Conservation (phyloP, 2,113 vertebrate genomes). For the Zootoca vivipara region DNA sequence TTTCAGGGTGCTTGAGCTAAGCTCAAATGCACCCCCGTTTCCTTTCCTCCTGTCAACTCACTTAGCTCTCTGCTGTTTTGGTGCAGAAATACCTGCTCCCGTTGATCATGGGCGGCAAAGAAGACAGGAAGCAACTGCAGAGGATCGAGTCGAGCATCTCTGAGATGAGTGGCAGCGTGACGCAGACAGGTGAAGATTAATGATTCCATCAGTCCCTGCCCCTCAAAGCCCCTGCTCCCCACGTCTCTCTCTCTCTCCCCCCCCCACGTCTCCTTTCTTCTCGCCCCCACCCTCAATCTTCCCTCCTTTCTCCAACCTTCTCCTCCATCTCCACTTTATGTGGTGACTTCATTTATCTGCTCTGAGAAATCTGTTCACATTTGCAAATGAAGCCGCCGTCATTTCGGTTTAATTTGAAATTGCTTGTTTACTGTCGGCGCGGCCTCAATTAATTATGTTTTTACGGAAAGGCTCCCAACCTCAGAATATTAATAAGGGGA, state of each 20-base stretch:
- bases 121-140: slow-evolving; percentile 98
- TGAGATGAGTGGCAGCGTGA: slow-evolving; percentile 98
- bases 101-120: slow-evolving; percentile 92
- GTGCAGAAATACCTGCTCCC: slow-evolving; percentile 97
- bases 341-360: slow-evolving; percentile 98
- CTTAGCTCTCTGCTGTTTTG: slow-evolving; percentile 50
- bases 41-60: slow-evolving; percentile 19
- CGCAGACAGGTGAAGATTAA: slow-evolving; percentile 99
- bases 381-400: slow-evolving; percentile 99
- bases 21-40: background rate
- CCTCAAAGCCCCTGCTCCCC: slow-evolving; percentile 67
- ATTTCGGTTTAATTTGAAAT: slow-evolving; percentile 99
- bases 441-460: slow-evolving; percentile 99
- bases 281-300: slow-evolving; percentile 57
- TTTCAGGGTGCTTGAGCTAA: slow-evolving; percentile 29
- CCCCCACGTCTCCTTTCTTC: slow-evolving; percentile 61
- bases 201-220: slow-evolving; percentile 91
- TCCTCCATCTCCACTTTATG: slow-evolving; percentile 75
- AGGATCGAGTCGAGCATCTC: slow-evolving; percentile 93
- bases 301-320: slow-evolving; percentile 54
- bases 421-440: slow-evolving; percentile 99
- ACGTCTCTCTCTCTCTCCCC: slow-evolving; percentile 68
- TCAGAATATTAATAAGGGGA: slow-evolving; percentile 99
- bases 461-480: slow-evolving; percentile 99
- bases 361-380: slow-evolving; percentile 97